phyloP scores from a whole-genome alignment of 2,797 vertebrate species.

The Epinephelus awoara region DNA sequence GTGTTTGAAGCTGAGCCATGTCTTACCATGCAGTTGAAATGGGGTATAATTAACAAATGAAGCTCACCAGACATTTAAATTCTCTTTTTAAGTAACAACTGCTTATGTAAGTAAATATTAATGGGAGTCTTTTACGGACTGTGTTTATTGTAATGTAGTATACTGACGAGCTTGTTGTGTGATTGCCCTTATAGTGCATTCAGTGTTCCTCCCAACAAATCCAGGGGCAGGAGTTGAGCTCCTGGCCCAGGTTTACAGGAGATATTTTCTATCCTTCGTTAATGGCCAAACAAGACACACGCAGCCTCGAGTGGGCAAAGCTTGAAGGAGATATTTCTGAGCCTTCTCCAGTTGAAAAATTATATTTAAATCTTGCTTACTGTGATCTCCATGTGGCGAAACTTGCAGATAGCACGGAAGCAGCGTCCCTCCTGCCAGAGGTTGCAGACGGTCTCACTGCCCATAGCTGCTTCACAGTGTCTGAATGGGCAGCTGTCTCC shows the following conservation, averaged over 20 bases:
- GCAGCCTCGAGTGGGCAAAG: constrained; percentile 45
- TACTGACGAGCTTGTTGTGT: too few relatives aligned
- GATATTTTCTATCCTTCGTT: constrained; percentile 21
- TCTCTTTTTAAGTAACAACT: neutral
- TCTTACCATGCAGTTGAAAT: too few relatives aligned
- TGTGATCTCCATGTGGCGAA: constrained; percentile 97
- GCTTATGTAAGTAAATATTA: neutral
- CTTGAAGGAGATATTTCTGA: constrained; percentile 9
- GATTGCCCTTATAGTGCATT: neutral
- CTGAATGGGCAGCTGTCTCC: constrained; percentile 94
- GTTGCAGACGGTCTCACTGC: constrained; percentile 92
- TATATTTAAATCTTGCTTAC: constrained; percentile 79
- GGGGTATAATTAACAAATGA: neutral
- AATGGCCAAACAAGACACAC: constrained; percentile 46
- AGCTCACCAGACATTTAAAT: neutral
- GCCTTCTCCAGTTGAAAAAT: neutral
- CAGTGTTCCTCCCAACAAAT: constrained; percentile 32
- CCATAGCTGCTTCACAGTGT: constrained; percentile 95
- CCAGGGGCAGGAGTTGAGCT: constrained; percentile 16
- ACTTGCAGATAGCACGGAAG: constrained; percentile 93
- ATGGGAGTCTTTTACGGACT: neutral
- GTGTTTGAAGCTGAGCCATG: too few relatives aligned
- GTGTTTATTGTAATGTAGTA: neutral
- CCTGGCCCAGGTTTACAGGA: constrained; percentile 22
- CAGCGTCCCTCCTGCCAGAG: constrained; percentile 96